These are phyloP conservation scores for Nipponacmea schrenckii DNA, from an alignment of 2,888 invertebrate genomes.

Conservation along the genomic window DNA sequence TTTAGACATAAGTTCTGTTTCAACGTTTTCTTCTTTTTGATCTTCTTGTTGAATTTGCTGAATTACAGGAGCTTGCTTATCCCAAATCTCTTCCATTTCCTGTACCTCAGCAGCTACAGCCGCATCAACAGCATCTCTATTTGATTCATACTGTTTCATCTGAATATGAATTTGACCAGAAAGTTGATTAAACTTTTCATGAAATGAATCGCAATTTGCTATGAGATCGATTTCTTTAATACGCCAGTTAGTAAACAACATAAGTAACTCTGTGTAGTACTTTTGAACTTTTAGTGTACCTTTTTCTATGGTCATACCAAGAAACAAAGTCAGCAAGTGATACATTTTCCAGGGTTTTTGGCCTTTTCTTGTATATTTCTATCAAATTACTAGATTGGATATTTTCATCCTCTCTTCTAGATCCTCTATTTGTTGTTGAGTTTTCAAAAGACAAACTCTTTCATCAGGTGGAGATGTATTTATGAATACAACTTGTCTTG, in stretches of 20 bases:
- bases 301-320: slow-evolving; percentile 18
- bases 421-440: slow-evolving; percentile 30
- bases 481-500: slow-evolving; percentile 35
- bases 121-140: slow-evolving; percentile 24
- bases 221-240: no score
- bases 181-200: slow-evolving; percentile 2
- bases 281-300: background rate
- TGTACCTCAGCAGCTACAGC: slow-evolving; percentile 24
- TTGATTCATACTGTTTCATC: slow-evolving; percentile 26
- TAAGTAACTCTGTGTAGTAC: no score
- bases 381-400: slow-evolving; percentile 31
- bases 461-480: slow-evolving; percentile 43
- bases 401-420: slow-evolving; percentile 33
- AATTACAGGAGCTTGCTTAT: slow-evolving; percentile 25
- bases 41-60: background rate
- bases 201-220: no score
- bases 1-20: no score
- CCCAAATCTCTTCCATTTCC: slow-evolving; percentile 25
- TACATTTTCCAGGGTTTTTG: slow-evolving; percentile 22
- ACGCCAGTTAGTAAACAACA: no score
- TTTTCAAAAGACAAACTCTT: slow-evolving; percentile 49
- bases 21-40: background rate
- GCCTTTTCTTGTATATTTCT: slow-evolving; percentile 32
- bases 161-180: slow-evolving; percentile 17
- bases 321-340: slow-evolving; percentile 34